These are phyloP conservation scores for Typhlichthys eigenmanni DNA, from an alignment of 2,797 vertebrate genomes.

Conservation along the genomic window DNA sequence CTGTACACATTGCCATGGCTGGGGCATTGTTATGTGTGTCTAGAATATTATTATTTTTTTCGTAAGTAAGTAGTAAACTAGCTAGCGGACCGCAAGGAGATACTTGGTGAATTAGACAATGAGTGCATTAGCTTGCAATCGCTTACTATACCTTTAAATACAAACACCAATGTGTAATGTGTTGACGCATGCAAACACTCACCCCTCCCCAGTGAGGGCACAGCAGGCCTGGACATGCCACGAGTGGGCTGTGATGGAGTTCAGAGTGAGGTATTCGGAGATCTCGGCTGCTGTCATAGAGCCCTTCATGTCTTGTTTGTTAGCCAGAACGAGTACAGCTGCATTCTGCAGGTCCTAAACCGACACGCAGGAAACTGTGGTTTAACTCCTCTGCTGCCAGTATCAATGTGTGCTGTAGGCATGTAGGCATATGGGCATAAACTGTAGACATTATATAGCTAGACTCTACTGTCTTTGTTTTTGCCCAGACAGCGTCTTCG, in stretches of 20 bases:
- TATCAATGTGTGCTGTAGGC: too few relatives aligned
- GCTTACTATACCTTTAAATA: too few relatives aligned
- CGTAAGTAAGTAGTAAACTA: too few relatives aligned
- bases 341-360: conserved; percentile 80
- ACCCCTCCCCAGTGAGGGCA: conserved; percentile 87
- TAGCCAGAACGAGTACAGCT: conserved; percentile 82
- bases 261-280: conserved; percentile 81
- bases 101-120: too few relatives aligned
- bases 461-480: too few relatives aligned
- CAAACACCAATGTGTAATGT: not conserved
- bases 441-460: too few relatives aligned
- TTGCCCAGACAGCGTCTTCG: not conserved
- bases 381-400: not conserved
- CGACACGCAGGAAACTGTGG: fast-evolving
- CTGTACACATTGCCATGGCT: too few relatives aligned
- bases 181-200: conserved; percentile 41
- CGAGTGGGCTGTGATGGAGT: conserved; percentile 79
- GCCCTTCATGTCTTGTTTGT: conserved; percentile 86
- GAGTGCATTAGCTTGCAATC: too few relatives aligned
- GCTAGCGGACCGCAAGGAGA: too few relatives aligned
- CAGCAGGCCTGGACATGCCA: conserved; percentile 89
- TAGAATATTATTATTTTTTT: too few relatives aligned
- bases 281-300: conserved; percentile 84
- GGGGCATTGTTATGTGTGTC: too few relatives aligned
- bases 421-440: not conserved